phyloP scores from a whole-genome alignment of 2,888 invertebrate genomes.

The Agrochola lota region DNA sequence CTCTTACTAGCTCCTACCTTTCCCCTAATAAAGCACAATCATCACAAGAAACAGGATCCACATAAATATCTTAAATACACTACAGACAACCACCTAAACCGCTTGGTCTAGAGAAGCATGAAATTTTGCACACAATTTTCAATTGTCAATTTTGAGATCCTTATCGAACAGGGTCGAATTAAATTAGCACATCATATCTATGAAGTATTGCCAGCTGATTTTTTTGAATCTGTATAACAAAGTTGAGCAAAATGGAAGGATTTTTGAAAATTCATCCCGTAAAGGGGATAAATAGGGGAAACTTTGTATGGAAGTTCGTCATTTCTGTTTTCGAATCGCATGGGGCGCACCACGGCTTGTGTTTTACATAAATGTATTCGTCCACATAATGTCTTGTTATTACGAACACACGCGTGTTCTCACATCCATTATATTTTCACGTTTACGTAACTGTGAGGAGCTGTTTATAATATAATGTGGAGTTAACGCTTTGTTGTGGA shows the following conservation, averaged over 20 bases:
- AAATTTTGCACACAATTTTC: background rate
- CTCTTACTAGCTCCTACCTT: background rate
- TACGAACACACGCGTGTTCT: constrained; percentile 31
- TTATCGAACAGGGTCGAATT: background rate
- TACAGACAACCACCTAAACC: no score
- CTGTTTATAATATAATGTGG: constrained; percentile 43
- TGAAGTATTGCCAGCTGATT: background rate
- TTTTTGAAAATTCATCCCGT: background rate
- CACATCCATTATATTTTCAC: constrained; percentile 55
- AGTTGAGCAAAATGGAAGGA: background rate
- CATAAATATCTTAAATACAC: no score
- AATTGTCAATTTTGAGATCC: no score
- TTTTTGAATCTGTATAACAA: background rate
- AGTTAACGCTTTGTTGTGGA: constrained; percentile 49
- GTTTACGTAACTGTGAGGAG: constrained; percentile 45
- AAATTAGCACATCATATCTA: background rate
- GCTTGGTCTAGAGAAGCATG: no score
- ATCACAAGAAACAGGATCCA: no score
- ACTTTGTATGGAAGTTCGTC: background rate
- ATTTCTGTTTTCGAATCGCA: background rate
- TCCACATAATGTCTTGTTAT: constrained; percentile 7
- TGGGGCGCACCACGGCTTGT: no score
- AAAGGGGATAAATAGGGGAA: background rate
- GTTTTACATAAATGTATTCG: background rate
- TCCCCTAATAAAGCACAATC: background rate